Conservation (phyloP, 2,113 vertebrate species). For the Oreocharis arfaki region DNA sequence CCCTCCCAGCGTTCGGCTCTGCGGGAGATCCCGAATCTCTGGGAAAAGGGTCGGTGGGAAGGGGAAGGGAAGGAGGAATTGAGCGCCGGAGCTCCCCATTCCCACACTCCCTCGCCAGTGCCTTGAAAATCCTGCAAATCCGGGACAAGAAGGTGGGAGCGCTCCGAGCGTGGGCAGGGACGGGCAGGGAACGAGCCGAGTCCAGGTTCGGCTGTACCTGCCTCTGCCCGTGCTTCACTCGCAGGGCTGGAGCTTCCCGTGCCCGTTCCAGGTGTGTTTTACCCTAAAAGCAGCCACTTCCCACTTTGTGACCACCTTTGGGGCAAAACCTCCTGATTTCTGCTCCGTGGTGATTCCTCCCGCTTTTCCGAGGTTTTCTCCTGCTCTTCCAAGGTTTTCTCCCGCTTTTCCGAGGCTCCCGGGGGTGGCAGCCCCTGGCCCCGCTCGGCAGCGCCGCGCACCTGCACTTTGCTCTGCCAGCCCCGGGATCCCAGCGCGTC, state of each 20-base stretch:
- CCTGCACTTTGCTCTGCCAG: background rate
- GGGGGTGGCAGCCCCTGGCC: background rate
- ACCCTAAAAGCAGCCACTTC: background rate
- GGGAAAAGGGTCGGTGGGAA: accelerated
- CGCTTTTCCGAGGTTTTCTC: background rate
- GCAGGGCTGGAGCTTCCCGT: background rate
- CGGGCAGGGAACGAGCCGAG: accelerated
- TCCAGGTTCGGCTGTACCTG: accelerated
- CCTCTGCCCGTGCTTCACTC: accelerated
- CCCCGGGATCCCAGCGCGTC: background rate
- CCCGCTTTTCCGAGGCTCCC: background rate
- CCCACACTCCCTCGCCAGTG: background rate
- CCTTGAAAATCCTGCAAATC: background rate
- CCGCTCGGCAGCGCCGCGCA: background rate
- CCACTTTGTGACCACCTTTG: accelerated
- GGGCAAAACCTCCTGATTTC: accelerated
- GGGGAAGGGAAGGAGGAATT: background rate
- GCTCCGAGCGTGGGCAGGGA: accelerated
- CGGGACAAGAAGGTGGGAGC: accelerated
- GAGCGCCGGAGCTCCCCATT: background rate
- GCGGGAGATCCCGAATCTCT: no score
- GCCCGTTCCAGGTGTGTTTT: accelerated
- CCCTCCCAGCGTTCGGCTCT: background rate
- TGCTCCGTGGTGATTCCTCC: background rate
- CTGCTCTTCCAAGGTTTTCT: background rate